Evolutionary conservation across 2,113 vertebrate genomes (phyloP), one percentile per base, ranked within the genome.

Genomic region (Alosa alosa): DNA sequence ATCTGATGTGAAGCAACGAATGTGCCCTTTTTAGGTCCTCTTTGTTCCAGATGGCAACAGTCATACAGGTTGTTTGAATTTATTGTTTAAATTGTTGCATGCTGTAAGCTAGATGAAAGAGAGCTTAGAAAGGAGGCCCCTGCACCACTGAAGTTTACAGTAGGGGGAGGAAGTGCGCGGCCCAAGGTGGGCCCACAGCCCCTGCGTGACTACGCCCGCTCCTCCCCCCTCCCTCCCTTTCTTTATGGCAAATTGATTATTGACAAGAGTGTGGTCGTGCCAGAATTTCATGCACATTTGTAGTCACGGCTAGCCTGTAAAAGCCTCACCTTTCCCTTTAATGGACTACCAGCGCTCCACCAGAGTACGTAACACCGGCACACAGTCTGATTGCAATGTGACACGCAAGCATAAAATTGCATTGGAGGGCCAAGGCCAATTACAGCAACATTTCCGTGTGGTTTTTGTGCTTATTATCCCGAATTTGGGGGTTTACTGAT

Each of bases 81-180:
- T 87, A 82, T 85, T 55, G 84, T 83, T 87, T 89, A 75, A 87
- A 87, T 78, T 82, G 81, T 45, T 83, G 85, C 81, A 31, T 78
- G 72, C 72, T 78, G 72, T 36, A 44, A 45, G 81, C 83, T 5
- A 86, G 60, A 86, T 88, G 52, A 88, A 88, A 87, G 57, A 86
- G 75, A 82, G n/a, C 84, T 81, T 57, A 84, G 86, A 75, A 64
- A 87, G 85, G 82, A 84, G 84, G 82, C 78, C 72, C 86, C 88
- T 88, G 88, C 86, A 88, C 88, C 83, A 87, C 89, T 89, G 45
- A 86, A 86, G 82, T 89, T 89, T 90, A 91, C 90, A 89, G 90
- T 90, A 90, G 86, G 60, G 64, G 82, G 83, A 88, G 85, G 82
- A 82, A 84, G 84, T 39, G 8, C 47, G 55, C 83, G 47, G 84